Evolutionary conservation across 2,113 vertebrate genomes (phyloP).

Genomic region (Rhea pennata): DNA sequence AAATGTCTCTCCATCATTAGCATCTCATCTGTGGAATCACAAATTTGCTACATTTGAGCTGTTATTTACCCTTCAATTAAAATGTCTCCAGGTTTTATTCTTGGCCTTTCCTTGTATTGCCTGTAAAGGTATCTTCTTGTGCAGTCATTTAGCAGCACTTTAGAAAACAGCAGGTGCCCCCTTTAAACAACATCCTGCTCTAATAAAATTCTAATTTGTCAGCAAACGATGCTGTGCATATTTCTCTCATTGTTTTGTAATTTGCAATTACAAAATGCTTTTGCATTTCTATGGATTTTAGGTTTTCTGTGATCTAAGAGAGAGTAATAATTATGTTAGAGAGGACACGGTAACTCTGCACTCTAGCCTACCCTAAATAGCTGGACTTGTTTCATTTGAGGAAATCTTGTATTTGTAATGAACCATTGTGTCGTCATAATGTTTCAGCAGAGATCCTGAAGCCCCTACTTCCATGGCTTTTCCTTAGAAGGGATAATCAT

Average conservation of each 20-base stretch:
- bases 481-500: slow-evolving; percentile 41
- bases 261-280: slow-evolving; percentile 22
- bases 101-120: not conserved
- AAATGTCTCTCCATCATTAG: not conserved
- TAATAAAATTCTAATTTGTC: slow-evolving; percentile 27
- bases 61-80: not conserved
- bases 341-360: not conserved
- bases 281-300: slow-evolving; percentile 20
- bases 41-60: not conserved
- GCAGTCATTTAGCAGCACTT: not conserved
- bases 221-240: not conserved
- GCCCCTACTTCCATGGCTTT: not conserved
- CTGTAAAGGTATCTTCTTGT: not conserved
- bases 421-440: not conserved
- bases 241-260: slow-evolving; percentile 27
- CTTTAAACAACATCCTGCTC: not conserved
- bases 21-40: not conserved
- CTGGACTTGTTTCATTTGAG: slow-evolving; percentile 9
- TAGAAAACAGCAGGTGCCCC: slow-evolving; percentile 28
- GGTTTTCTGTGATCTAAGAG: not conserved
- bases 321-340: not conserved
- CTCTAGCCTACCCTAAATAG: slow-evolving; percentile 27
- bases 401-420: slow-evolving; percentile 7
- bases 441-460: not conserved
- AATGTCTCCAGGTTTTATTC: not conserved